These are phyloP conservation scores for Meriones unguiculatus DNA, from an alignment of 2,113 vertebrate genomes.

Conservation along the genomic window DNA sequence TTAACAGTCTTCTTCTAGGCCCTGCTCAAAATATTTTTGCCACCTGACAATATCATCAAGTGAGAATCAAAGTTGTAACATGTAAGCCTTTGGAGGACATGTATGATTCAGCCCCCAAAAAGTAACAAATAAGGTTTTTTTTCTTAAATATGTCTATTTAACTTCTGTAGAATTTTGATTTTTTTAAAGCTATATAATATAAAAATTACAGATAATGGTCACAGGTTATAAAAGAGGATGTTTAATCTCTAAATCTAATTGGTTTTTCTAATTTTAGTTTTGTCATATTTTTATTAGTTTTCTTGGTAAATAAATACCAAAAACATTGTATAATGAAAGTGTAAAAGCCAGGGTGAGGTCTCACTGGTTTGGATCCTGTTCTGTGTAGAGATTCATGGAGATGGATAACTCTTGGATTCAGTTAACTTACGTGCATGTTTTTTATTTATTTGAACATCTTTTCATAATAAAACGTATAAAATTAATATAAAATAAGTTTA, in stretches of 20 bases:
- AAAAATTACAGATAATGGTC: not conserved
- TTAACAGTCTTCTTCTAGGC: too few relatives aligned
- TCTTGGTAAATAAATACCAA: not conserved
- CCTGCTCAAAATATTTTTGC: not conserved
- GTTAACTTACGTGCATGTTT: not conserved
- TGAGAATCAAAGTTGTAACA: not conserved
- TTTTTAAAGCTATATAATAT: conserved; percentile 22
- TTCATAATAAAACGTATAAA: not conserved
- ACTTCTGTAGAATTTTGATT: conserved; percentile 44
- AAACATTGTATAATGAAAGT: not conserved
- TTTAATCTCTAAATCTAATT: not conserved
- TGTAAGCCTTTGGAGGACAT: not conserved
- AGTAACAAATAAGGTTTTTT: not conserved
- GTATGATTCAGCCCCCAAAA: not conserved
- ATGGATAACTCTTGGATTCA: too few relatives aligned
- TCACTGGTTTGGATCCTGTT: not conserved
- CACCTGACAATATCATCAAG: too few relatives aligned
- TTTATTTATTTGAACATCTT: not conserved
- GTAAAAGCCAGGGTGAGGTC: not conserved
- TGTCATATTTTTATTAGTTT: not conserved
- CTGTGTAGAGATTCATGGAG: not conserved
- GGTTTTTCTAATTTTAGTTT: not conserved
- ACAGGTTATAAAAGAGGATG: not conserved
- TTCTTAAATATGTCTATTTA: not conserved
- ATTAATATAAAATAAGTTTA: conserved; percentile 11